Evolutionary conservation across 2,113 vertebrate species (phyloP).

Genomic region (Sander vitreus): DNA sequence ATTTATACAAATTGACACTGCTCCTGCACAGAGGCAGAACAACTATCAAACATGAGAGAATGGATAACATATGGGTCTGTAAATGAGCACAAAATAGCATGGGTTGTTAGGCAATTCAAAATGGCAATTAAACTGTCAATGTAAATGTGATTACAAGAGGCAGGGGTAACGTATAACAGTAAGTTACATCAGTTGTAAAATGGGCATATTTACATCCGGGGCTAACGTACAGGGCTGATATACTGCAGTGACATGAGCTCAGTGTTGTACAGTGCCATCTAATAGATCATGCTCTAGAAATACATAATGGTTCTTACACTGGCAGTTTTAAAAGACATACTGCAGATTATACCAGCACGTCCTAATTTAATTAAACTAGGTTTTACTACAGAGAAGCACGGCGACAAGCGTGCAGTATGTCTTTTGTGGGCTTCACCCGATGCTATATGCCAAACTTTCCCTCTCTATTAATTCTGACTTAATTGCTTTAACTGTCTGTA

Average conservation of each 20-base stretch:
- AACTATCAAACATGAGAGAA: slow-evolving; percentile 31
- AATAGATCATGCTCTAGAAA: slow-evolving; percentile 46
- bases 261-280: slow-evolving; percentile 39
- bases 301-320: slow-evolving; percentile 26
- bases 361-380: slow-evolving; percentile 54
- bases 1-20: slow-evolving; percentile 70
- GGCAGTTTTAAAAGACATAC: slow-evolving; percentile 54
- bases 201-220: slow-evolving; percentile 66
- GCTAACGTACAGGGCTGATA: slow-evolving; percentile 21
- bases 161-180: slow-evolving; percentile 31
- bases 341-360: slow-evolving; percentile 38
- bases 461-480: slow-evolving; percentile 44
- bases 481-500: slow-evolving; percentile 50
- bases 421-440: slow-evolving; percentile 24
- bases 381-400: slow-evolving; percentile 36
- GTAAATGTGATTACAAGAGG: slow-evolving; percentile 39
- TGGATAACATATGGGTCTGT: slow-evolving; percentile 29
- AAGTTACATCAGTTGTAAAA: slow-evolving; percentile 46
- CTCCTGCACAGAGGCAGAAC: slow-evolving; percentile 42
- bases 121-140: slow-evolving; percentile 21
- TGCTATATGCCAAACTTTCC: slow-evolving; percentile 33
- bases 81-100: slow-evolving; percentile 12
- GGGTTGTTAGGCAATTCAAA: slow-evolving; percentile 27
- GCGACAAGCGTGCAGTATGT: slow-evolving; percentile 33
- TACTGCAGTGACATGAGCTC: slow-evolving; percentile 30